These are phyloP conservation scores for Thalpophila matura DNA, from an alignment of 2,888 invertebrate genomes.

Conservation along the genomic window DNA sequence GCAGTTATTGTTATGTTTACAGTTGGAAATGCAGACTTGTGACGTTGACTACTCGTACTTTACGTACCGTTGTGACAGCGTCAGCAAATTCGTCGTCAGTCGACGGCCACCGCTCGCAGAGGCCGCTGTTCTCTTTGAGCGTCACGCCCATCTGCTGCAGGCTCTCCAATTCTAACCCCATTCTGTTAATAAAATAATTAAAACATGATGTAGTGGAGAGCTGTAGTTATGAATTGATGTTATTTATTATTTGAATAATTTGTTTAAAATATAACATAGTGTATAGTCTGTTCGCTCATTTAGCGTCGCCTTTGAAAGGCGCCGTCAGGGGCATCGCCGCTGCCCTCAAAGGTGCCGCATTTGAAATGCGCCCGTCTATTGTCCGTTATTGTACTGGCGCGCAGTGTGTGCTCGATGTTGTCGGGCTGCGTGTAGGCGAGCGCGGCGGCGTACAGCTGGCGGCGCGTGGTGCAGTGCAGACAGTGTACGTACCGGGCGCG, in stretches of 20 bases:
- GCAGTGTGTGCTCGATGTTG: constrained; percentile 69
- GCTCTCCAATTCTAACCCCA: constrained; percentile 76
- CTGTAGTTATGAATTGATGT: too few relatives aligned
- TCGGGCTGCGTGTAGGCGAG: constrained; percentile 60
- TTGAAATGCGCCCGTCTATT: too few relatives aligned
- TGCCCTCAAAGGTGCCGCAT: too few relatives aligned
- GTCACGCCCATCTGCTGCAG: constrained; percentile 78
- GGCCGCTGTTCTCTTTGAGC: constrained; percentile 67
- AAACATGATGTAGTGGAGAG: not conserved
- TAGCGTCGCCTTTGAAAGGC: too few relatives aligned
- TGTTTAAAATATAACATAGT: too few relatives aligned
- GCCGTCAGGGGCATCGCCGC: too few relatives aligned
- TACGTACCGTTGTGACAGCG: constrained; percentile 89
- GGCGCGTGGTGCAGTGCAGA: constrained; percentile 54
- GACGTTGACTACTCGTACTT: not conserved
- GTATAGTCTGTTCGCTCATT: too few relatives aligned
- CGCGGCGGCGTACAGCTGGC: constrained; percentile 77
- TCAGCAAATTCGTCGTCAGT: constrained; percentile 90
- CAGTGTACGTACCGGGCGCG: constrained; percentile 62
- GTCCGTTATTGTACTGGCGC: too few relatives aligned
- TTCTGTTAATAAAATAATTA: constrained; percentile 60
- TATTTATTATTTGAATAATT: too few relatives aligned
- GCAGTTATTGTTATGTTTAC: too few relatives aligned
- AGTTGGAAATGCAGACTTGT: too few relatives aligned
- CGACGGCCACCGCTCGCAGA: constrained; percentile 79